Evolutionary conservation across 2,888 invertebrate species (phyloP), one percentile per base, ranked within the genome.

Genomic region (Lottia scabra): DNA sequence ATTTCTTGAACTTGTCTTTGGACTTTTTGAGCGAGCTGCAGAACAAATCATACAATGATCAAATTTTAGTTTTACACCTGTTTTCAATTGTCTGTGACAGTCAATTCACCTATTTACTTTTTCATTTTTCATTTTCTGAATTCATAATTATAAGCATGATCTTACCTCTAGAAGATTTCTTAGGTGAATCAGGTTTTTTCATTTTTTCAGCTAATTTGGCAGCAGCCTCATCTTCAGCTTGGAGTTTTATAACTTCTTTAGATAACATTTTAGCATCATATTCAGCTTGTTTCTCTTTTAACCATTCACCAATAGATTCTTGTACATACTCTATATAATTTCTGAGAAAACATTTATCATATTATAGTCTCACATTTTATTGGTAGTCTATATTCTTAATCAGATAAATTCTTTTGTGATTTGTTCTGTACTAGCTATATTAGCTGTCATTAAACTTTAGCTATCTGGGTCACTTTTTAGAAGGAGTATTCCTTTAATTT

Each of bases 301-400:
- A 82, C 89, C 89, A 89, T 56, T 87, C 87, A 62, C 79, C 74
- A 6, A 89, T 82, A 16, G 83, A 81, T 65, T 85, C 87, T 1
- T 85, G 84, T 1, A 88, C 85, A 78, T 85, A 85, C 75, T 89
- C 88, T 75, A 88, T 77, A 81, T 89, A 89, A 73, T 89, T 89
- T 71, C 89, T 89, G 74, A 19, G 63, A 48, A 62, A 48, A 46
- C 4, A 67, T 13, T 2, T 19, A 10, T 56, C 6, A 65, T 38
- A 5, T 38, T 1, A 8, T 38, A 38, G 38, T 38, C 30, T 30
- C 2, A 4, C 30, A n/a, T n/a, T n/a, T n/a, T n/a, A n/a, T n/a
- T n/a, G n/a, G n/a, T n/a, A n/a, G n/a, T n/a, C n/a, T n/a, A n/a
- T n/a, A n/a, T n/a, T n/a, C n/a, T n/a, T n/a, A n/a, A n/a, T n/a